Evolutionary conservation across 2,888 invertebrate genomes (phyloP), one percentile per base, ranked within the genome.

Genomic region (Ormyrus rosae): DNA sequence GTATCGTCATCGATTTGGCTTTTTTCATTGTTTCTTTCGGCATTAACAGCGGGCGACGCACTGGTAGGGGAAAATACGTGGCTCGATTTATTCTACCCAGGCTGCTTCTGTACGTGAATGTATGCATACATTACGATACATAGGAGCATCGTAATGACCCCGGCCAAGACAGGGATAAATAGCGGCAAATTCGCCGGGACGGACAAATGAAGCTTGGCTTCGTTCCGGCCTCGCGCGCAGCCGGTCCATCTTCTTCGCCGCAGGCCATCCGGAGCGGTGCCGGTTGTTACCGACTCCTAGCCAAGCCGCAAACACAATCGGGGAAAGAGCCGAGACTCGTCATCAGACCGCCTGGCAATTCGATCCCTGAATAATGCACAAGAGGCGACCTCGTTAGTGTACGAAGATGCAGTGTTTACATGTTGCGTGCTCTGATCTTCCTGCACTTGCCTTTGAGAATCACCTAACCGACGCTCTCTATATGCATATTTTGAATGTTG

Each of bases 321-420:
- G 13, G 34, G 61, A 11, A 8, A 7, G 51, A 19, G 65, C 19
- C 19, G 19, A 51, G 19, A 34, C 13, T 50, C 13, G 11, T 60
- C 53, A 68, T 46, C 69, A 55, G 56, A 34, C 74, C 63, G 19
- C 45, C 6, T 9, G 45, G 58, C 70, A 61, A 77, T 79, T 78
- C 75, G 76, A 81, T 81, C 64, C 70, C 69, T 83, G 83, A 84
- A 83, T 83, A 81, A 83, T 83, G 78, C 75, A 81, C 72, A 67
- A 82, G 80, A 46, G 64, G 55, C 71, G 56, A 73, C 64, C 73
- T 77, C 69, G 73, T 77, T 77, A 81, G 63, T 46, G 51, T 11
- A 61, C 55, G 67, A 71, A 67, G 50, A 65, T 46, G 11, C 9
- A 19, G 13, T 74, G 74, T 74, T 81, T 75, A 71, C 74, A 64